Conservation (phyloP, 2,888 invertebrate species). For the Xanthorhoe designata region DNA sequence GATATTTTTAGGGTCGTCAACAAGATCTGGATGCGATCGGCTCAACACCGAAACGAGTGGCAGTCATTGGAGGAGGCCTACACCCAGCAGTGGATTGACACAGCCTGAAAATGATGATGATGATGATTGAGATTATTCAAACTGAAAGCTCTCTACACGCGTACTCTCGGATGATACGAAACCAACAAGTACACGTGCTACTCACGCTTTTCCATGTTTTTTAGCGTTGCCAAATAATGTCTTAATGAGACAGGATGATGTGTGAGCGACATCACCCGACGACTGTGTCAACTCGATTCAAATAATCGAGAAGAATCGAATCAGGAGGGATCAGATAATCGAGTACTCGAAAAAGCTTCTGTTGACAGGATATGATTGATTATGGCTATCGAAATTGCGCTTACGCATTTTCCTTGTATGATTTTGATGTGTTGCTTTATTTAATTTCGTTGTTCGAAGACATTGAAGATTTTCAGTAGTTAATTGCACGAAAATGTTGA, state of each 20-base stretch:
- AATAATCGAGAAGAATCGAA: constrained; percentile 39
- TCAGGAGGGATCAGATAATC: constrained; percentile 35
- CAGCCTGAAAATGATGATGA: too few species aligned
- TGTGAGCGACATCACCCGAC: constrained; percentile 50
- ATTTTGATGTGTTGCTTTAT: not conserved
- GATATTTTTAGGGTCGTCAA: too few species aligned
- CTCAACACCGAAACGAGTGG: too few species aligned
- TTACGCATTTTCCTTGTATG: not conserved
- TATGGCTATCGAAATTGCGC: not conserved
- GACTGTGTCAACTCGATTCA: constrained; percentile 36
- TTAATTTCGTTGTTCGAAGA: not conserved
- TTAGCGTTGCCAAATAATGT: constrained; percentile 60
- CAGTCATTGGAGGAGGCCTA: too few species aligned
- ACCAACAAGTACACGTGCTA: not conserved
- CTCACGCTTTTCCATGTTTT: constrained; percentile 27
- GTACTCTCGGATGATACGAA: not conserved
- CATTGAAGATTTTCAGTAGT: not conserved
- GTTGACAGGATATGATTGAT: constrained; percentile 38
- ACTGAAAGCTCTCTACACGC: too few species aligned
- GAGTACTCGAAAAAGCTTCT: constrained; percentile 24
- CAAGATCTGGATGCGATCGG: too few species aligned
- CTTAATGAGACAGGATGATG: constrained; percentile 70
- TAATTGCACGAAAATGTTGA: too few species aligned
- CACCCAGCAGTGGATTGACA: too few species aligned
- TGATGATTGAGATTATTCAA: too few species aligned